Conservation (phyloP, 2,797 vertebrate genomes). For the Cottoperca gobio region DNA sequence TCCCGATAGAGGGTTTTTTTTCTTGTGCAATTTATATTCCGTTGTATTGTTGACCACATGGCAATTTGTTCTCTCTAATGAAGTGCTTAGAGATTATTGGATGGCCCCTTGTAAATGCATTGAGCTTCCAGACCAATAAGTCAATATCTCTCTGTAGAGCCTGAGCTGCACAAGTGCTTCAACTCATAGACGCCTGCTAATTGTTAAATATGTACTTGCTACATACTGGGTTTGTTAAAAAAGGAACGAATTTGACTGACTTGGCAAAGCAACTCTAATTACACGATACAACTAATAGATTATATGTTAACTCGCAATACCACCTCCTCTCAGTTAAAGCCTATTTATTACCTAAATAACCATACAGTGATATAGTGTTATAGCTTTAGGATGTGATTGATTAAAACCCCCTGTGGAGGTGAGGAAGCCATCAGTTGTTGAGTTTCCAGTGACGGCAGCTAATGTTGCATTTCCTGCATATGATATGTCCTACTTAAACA, state of each 20-base stretch:
- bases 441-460: constrained; percentile 38
- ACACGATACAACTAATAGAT: background rate
- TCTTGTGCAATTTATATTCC: constrained; percentile 12
- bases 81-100: constrained; percentile 53
- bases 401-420: constrained; percentile 22
- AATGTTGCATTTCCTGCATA: constrained; percentile 59
- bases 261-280: constrained; percentile 20
- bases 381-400: constrained; percentile 26
- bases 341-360: constrained; percentile 22
- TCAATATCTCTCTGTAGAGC: constrained; percentile 47
- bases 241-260: too few species aligned
- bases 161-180: constrained; percentile 4
- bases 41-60: constrained; percentile 14
- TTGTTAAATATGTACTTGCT: constrained; percentile 43
- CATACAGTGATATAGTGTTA: background rate
- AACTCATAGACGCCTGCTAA: background rate
- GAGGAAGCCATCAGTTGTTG: constrained; percentile 37
- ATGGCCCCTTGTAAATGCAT: constrained; percentile 37
- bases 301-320: constrained; percentile 4
- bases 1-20: background rate
- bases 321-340: background rate
- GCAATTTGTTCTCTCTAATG: constrained; percentile 47
- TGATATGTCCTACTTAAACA: constrained; percentile 65
- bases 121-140: constrained; percentile 39
- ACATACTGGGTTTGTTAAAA: constrained; percentile 13